Base-by-base conservation (phyloP, 2,888 invertebrate genomes). In the Boloria selene region DNA sequence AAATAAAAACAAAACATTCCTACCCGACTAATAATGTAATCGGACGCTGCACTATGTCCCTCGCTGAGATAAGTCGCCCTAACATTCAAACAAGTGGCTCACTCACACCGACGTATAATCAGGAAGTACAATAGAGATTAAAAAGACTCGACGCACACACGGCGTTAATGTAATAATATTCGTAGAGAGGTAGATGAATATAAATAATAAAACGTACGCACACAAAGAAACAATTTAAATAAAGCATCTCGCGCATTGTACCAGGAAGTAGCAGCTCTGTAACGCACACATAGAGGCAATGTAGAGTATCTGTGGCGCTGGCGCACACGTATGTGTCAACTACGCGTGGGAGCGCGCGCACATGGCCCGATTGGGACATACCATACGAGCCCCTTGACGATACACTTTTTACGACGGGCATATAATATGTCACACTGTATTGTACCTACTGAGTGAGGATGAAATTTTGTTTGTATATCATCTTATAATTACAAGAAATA, bases 61-160 rank as follows among this genome's bases (percentile, higher is more conserved):
- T 88, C 85, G 77, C 86, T 79, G 87, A 89, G 90, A 90, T 90
- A 90, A 90, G 90, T 88, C 86, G 87, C 90, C 92, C 91, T 86
- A 88, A 83, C 90, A 90, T 89, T 90, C 90, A 86, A 91, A 91
- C 92, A 92, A 91, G 91, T 92, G 91, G 88, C 87, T 88, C 85
- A 90, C 91, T 66, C 91, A 90, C 90, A 91, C 90, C 52, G 50
- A 70, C 76, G 69, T 74, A 80, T 79, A 79, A 89, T 90, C 89
- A 92, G 92, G 92, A 92, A 92, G 91, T 91, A 91, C 90, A 91
- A 91, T 89, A 83, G 86, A 90, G 90, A 90, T 90, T 89, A 90
- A 89, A 90, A 86, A 84, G 86, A 86, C 87, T 83, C 79, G 81
- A 86, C 83, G 82, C 88, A 85, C 88, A 88, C 86, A 85, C 84